Percentiles rank a stretch among this genome's conserved stretches.
These are phyloP conservation scores for Chaenodraco wilsoni DNA, from an alignment of 2,797 vertebrate genomes.

Conservation along the genomic window DNA sequence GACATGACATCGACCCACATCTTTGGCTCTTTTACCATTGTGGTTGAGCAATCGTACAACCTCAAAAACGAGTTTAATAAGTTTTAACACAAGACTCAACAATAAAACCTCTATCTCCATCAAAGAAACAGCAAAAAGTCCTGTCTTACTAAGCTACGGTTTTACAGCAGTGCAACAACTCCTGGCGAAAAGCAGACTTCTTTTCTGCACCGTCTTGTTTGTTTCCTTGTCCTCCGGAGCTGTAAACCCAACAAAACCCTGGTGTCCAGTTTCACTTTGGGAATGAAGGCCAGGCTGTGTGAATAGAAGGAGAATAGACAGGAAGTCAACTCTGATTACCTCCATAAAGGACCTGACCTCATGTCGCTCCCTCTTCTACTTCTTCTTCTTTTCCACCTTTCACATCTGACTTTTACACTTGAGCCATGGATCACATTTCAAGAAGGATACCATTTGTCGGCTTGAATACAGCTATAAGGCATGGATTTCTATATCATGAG, in stretches of 20 bases:
- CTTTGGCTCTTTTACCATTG: constrained; percentile 36
- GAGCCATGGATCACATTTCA: neutral
- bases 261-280: constrained; percentile 78
- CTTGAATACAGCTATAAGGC: neutral
- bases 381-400: constrained; percentile 23
- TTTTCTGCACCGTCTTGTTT: constrained; percentile 61
- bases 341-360: constrained; percentile 80
- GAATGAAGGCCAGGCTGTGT: constrained; percentile 78
- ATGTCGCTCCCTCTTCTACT: constrained; percentile 59
- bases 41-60: constrained; percentile 21
- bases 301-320: constrained; percentile 79
- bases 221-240: constrained; percentile 67
- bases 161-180: constrained; percentile 39
- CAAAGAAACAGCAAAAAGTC: constrained; percentile 11
- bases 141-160: constrained; percentile 14
- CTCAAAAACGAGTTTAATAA: constrained; percentile 36
- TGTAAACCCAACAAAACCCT: constrained; percentile 77
- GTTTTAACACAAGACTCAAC: constrained; percentile 26
- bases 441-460: neutral
- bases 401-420: neutral
- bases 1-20: constrained; percentile 43
- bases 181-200: constrained; percentile 16
- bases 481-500: neutral
- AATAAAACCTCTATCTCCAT: constrained; percentile 21
- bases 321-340: constrained; percentile 81